Evolutionary conservation across 2,797 vertebrate species (phyloP).

Genomic region (Poecilia gillii): DNA sequence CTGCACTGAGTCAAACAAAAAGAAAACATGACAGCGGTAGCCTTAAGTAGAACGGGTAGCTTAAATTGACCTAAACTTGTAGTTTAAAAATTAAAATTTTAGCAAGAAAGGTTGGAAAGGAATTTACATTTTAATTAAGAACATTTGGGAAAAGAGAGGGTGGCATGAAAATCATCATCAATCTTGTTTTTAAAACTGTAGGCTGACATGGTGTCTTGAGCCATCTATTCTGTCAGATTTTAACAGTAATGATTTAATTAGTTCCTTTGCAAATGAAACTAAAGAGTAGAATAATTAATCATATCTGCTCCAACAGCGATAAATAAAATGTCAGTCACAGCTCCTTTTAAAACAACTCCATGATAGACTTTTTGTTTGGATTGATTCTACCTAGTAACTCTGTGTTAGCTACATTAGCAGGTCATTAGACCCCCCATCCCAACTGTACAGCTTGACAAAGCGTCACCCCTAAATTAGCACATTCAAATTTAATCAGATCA

Average conservation of each 20-base stretch:
- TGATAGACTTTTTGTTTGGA: not conserved
- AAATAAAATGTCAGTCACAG: not conserved
- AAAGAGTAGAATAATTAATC: conserved; percentile 5
- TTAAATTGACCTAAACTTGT: not conserved
- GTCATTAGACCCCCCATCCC: not conserved
- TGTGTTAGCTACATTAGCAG: not conserved
- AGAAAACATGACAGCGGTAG: not conserved
- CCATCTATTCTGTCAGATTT: not conserved
- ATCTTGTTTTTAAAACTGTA: not conserved
- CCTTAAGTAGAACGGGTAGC: too few relatives aligned
- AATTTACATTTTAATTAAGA: not conserved
- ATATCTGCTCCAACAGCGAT: not conserved
- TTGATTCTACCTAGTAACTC: not conserved
- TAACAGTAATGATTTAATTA: not conserved
- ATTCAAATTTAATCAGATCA: conserved; percentile 4
- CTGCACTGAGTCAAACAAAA: not conserved
- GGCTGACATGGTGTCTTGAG: not conserved
- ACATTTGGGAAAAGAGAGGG: not conserved
- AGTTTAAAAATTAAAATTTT: not conserved
- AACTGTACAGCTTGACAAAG: not conserved
- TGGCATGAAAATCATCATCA: not conserved
- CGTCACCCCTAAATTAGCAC: conserved; percentile 8
- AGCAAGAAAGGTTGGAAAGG: not conserved
- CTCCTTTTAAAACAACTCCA: not conserved
- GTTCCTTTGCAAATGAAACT: conserved; percentile 1